phyloP scores from a whole-genome alignment of 2,797 vertebrate species.

The Podarcis siculus region DNA sequence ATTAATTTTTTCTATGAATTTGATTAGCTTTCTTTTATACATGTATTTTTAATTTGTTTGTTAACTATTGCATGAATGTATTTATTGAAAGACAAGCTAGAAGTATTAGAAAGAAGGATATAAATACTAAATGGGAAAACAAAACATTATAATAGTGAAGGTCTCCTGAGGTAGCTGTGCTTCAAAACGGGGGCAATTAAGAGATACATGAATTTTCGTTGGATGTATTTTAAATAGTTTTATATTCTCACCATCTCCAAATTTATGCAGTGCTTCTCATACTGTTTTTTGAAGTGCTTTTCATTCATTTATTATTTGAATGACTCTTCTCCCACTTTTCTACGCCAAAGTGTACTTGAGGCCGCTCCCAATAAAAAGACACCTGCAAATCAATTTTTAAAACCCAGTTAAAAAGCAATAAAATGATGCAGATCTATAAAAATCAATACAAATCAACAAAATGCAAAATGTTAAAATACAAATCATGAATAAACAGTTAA shows the following conservation, averaged over 20 bases:
- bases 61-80: not conserved
- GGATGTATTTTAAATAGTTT: not conserved
- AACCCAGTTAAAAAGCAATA: not conserved
- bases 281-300: not conserved
- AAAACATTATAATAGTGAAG: not conserved
- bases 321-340: not conserved
- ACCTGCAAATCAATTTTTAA: not conserved
- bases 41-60: not conserved
- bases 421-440: not conserved
- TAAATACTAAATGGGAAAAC: not conserved
- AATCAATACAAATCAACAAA: too few species aligned
- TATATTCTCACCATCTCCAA: not conserved
- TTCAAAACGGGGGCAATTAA: not conserved
- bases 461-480: not conserved
- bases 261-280: not conserved
- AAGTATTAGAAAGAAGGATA: not conserved
- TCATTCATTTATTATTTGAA: not conserved
- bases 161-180: too few species aligned
- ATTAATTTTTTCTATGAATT: not conserved
- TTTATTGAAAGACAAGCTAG: not conserved
- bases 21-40: not conserved
- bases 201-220: not conserved
- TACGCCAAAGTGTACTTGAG: not conserved
- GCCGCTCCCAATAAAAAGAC: not conserved
- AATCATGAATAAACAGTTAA: not conserved